phyloP scores from a whole-genome alignment of 2,888 invertebrate genomes.

The Apamea monoglypha region DNA sequence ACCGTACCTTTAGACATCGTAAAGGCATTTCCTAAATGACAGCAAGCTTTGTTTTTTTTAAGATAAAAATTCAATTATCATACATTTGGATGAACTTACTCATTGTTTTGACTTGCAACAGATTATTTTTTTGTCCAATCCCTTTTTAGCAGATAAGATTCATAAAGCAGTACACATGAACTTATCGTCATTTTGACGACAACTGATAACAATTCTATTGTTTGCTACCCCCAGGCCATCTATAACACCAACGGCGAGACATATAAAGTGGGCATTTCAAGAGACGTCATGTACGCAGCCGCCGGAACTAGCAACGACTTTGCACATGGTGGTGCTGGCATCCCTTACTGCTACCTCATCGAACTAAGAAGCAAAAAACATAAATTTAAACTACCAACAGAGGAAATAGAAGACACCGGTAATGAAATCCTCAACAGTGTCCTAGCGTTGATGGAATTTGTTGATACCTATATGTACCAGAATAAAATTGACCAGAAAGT shows the following conservation, averaged over 20 bases:
- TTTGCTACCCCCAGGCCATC: conserved; percentile 77
- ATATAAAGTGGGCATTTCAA: conserved; percentile 86
- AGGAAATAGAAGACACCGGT: conserved; percentile 83
- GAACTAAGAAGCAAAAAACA: conserved; percentile 84
- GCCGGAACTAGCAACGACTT: conserved; percentile 86
- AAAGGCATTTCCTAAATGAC: background rate
- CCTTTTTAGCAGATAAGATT: background rate
- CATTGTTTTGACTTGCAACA: background rate
- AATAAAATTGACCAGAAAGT: conserved; percentile 25
- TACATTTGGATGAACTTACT: background rate
- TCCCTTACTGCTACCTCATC: conserved; percentile 85
- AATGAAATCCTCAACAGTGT: conserved; percentile 80
- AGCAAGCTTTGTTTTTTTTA: background rate
- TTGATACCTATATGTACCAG: conserved; percentile 72
- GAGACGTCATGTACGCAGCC: conserved; percentile 85
- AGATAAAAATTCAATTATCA: background rate
- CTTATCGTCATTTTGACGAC: background rate
- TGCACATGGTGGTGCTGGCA: conserved; percentile 80
- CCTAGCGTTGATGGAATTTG: conserved; percentile 82
- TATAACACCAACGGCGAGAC: conserved; percentile 80
- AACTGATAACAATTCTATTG: conserved; percentile 8
- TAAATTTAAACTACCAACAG: conserved; percentile 81
- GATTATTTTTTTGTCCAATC: background rate
- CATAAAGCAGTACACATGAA: background rate
- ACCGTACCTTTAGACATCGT: background rate